Evolutionary conservation across 2,113 vertebrate genomes (phyloP).

Genomic region (Parotia lawesii): DNA sequence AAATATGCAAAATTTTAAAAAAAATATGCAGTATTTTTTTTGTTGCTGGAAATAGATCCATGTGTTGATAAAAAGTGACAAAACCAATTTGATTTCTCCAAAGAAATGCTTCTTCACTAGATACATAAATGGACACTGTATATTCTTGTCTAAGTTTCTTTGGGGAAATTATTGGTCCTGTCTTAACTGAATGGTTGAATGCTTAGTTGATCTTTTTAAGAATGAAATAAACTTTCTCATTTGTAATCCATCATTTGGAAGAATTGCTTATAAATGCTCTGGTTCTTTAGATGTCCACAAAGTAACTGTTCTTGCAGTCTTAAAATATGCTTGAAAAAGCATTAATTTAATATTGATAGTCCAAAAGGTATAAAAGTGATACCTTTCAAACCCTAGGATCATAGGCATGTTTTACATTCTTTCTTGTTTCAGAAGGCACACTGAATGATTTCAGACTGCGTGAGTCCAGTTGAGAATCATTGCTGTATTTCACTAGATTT

Average conservation of each 20-base stretch:
- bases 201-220: not conserved
- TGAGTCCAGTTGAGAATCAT: not conserved
- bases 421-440: not conserved
- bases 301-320: not conserved
- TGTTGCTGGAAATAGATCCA: not conserved
- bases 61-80: not conserved
- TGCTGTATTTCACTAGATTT: not conserved
- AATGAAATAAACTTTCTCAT: not conserved
- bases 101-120: not conserved
- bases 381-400: not conserved
- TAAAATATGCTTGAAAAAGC: not conserved
- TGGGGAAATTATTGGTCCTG: conserved; percentile 17
- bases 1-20: not conserved
- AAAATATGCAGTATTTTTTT: not conserved
- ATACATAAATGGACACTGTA: not conserved
- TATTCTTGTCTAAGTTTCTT: conserved; percentile 19
- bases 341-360: not conserved
- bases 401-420: not conserved
- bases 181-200: not conserved
- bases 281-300: not conserved
- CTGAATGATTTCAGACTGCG: not conserved
- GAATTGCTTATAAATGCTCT: not conserved
- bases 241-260: not conserved
- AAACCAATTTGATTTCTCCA: not conserved
- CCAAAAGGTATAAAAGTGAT: not conserved